Evolutionary conservation across 2,797 vertebrate genomes (phyloP).

Genomic region (Onychomys torridus): DNA sequence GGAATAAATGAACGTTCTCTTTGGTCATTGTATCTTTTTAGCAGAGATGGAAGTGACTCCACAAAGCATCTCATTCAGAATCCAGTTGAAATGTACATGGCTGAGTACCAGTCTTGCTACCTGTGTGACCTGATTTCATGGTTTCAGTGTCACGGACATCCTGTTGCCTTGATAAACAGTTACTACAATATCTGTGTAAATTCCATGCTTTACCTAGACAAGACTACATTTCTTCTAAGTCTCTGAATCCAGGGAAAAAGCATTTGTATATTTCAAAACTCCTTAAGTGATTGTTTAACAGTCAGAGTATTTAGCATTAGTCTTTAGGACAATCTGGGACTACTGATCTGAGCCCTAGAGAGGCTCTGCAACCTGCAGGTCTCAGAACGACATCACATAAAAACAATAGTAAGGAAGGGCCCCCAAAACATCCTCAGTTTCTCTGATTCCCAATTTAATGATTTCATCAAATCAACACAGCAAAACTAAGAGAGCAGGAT

Average conservation of each 20-base stretch:
- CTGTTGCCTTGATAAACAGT: not conserved
- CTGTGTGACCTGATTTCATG: not conserved
- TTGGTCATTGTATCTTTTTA: not conserved
- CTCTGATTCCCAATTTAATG: slow-evolving; percentile 6
- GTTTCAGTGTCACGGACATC: not conserved
- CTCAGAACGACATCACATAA: not conserved
- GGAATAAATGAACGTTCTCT: not conserved
- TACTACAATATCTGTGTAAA: not conserved
- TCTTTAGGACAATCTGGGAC: not conserved
- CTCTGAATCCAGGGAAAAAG: not conserved
- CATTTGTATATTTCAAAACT: not conserved
- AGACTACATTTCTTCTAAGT: not conserved
- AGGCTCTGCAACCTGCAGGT: not conserved
- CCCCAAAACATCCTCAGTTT: not conserved
- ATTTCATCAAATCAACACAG: not conserved
- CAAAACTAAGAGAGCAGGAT: not conserved
- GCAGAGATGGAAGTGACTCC: not conserved
- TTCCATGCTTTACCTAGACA: not conserved
- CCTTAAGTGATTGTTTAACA: not conserved
- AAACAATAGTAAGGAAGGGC: not conserved
- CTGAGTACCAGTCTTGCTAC: not conserved
- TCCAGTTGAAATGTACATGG: not conserved
- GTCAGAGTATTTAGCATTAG: not conserved
- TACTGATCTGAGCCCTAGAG: not conserved
- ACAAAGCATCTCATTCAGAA: not conserved